A percentile compares a stretch with the other conserved stretches of the same genome.
These are phyloP conservation scores for Capreolus pygargus DNA, from an alignment of 2,113 vertebrate species.

Conservation along the genomic window DNA sequence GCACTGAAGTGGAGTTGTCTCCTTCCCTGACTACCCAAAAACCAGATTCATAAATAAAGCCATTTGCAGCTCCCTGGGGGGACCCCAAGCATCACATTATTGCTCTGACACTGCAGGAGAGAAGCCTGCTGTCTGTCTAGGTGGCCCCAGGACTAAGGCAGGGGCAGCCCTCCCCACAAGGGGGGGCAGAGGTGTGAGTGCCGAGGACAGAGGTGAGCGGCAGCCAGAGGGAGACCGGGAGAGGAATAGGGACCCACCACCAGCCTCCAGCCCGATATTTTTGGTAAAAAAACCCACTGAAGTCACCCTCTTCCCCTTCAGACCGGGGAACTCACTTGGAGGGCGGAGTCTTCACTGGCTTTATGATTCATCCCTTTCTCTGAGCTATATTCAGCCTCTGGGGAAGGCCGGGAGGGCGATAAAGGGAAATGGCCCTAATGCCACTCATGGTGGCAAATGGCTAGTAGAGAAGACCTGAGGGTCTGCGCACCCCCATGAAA, in stretches of 20 bases:
- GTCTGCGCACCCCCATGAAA: conserved; percentile 73
- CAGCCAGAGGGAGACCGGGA: not conserved
- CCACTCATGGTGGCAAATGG: conserved; percentile 44
- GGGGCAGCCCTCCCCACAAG: conserved; percentile 12
- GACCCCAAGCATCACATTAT: conserved; percentile 80
- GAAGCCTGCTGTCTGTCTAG: conserved; percentile 67
- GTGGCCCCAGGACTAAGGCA: conserved; percentile 48
- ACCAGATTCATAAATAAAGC: conserved; percentile 85
- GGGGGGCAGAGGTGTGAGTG: not conserved
- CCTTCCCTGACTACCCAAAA: conserved; percentile 71
- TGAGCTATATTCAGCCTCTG: conserved; percentile 15
- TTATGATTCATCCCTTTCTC: conserved; percentile 13
- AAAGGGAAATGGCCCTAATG: not conserved
- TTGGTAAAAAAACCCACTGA: conserved; percentile 73
- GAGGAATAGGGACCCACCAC: not conserved
- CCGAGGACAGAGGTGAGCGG: conserved; percentile 5
- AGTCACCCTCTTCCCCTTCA: conserved; percentile 68
- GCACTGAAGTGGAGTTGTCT: conserved; percentile 69
- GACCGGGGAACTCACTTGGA: conserved; percentile 43
- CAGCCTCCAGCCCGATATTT: conserved; percentile 53
- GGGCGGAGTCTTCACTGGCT: conserved; percentile 32
- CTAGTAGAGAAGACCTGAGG: conserved; percentile 49
- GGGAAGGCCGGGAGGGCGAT: not conserved
- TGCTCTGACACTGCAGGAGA: conserved; percentile 83
- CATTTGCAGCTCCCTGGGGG: conserved; percentile 73